Percentiles rank a stretch among this genome's conserved stretches.
phyloP scores from a whole-genome alignment of 2,888 invertebrate species.

The Allophyes oxyacanthae region DNA sequence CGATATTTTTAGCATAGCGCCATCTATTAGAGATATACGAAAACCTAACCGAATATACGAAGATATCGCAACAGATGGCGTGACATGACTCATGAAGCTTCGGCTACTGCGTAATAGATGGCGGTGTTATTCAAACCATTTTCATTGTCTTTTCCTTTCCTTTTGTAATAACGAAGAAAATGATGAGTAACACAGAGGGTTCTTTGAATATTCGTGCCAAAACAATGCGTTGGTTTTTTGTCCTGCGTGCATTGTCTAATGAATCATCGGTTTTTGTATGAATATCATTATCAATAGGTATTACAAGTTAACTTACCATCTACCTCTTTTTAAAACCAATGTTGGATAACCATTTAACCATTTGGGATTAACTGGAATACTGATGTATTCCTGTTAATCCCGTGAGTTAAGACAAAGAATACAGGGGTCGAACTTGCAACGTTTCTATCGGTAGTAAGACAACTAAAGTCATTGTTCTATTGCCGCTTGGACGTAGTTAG shows the following conservation, averaged over 20 bases:
- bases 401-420: too few species aligned
- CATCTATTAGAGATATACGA: constrained; percentile 28
- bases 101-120: constrained; percentile 64
- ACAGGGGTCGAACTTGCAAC: too few species aligned
- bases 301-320: not conserved
- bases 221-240: constrained; percentile 39
- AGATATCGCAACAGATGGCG: constrained; percentile 6
- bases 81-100: constrained; percentile 1
- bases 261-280: constrained; percentile 31
- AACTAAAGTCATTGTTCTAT: too few species aligned
- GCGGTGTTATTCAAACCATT: constrained; percentile 34
- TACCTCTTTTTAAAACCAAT: too few species aligned
- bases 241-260: constrained; percentile 15
- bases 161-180: constrained; percentile 17
- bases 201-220: constrained; percentile 25
- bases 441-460: too few species aligned
- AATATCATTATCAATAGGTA: constrained; percentile 2
- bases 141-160: constrained; percentile 15
- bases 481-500: too few species aligned
- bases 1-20: constrained; percentile 12
- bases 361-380: too few species aligned
- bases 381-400: too few species aligned
- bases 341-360: too few species aligned
- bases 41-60: too few species aligned
- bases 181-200: constrained; percentile 36